Evolutionary conservation across 2,888 invertebrate species (phyloP).

Genomic region (Chrysotoxum bicinctum): DNA sequence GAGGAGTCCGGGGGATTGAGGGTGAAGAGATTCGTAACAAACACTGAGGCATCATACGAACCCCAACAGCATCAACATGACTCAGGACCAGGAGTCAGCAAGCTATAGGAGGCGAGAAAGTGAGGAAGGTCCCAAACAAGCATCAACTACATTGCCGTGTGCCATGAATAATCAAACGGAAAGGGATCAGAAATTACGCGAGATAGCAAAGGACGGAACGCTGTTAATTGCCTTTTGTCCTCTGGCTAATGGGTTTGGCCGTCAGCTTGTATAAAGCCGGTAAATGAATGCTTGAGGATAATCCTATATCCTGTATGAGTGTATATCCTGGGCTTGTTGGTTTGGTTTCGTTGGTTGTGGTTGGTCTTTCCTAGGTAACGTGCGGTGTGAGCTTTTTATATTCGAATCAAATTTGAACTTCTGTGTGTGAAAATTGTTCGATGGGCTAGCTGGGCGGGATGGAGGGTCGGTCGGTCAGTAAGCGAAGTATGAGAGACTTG

Average conservation of each 20-base stretch:
- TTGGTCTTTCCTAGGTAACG: constrained; percentile 19
- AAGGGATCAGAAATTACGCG: constrained; percentile 71
- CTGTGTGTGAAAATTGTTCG: constrained; percentile 14
- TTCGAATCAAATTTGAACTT: constrained; percentile 54
- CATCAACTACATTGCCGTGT: constrained; percentile 56
- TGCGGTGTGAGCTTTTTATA: neutral
- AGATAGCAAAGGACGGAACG: constrained; percentile 55
- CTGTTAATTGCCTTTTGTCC: constrained; percentile 73
- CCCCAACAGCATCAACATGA: neutral
- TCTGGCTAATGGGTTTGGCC: constrained; percentile 72
- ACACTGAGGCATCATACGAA: neutral
- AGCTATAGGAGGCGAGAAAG: neutral
- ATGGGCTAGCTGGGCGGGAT: neutral
- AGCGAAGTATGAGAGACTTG: neutral
- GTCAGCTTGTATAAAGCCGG: constrained; percentile 69
- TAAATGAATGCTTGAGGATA: constrained; percentile 72
- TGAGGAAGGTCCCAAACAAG: neutral
- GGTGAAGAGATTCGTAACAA: constrained; percentile 14
- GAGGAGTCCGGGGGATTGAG: neutral
- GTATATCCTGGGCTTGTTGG: constrained; percentile 35
- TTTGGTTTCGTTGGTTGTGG: neutral
- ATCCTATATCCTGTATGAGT: constrained; percentile 31
- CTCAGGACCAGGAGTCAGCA: neutral
- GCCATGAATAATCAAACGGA: constrained; percentile 72
- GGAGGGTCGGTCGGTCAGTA: too few relatives aligned